Evolutionary conservation across 1,140 invertebrate genomes (phyloP).

Genomic region (Hyphantria cunea): DNA sequence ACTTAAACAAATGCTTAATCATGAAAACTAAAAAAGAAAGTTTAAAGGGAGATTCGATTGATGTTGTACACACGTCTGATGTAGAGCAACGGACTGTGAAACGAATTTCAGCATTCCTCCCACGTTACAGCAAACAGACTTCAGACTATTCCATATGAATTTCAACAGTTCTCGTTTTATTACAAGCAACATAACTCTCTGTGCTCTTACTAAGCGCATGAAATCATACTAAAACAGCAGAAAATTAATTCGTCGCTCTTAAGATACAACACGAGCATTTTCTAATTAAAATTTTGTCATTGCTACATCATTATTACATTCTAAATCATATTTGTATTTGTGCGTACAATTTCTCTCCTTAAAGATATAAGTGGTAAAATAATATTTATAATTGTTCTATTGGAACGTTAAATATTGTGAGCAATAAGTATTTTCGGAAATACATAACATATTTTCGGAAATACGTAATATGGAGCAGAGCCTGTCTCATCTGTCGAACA

Average conservation of each 20-base stretch:
- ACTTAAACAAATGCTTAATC: no score
- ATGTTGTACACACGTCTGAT: background rate
- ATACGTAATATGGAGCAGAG: no score
- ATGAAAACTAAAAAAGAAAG: background rate
- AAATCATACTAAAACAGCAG: slow-evolving; percentile 26
- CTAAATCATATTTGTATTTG: no score
- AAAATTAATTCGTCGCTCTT: slow-evolving; percentile 23
- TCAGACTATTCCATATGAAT: background rate
- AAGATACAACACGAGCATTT: no score
- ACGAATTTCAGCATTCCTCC: background rate
- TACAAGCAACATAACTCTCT: slow-evolving; percentile 1
- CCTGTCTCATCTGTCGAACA: no score
- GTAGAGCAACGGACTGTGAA: background rate
- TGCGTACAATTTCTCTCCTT: no score
- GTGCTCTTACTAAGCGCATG: slow-evolving; percentile 3
- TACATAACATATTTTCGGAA: no score
- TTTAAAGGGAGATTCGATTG: background rate
- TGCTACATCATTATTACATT: no score
- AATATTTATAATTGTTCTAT: no score
- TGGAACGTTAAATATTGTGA: background rate
- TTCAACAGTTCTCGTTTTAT: slow-evolving; percentile 8
- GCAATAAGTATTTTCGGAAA: no score
- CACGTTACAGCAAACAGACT: background rate
- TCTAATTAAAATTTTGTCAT: no score
- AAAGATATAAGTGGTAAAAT: no score